Base-by-base conservation (phyloP, 2,113 vertebrate genomes). In the Bolborhynchus lineola region DNA sequence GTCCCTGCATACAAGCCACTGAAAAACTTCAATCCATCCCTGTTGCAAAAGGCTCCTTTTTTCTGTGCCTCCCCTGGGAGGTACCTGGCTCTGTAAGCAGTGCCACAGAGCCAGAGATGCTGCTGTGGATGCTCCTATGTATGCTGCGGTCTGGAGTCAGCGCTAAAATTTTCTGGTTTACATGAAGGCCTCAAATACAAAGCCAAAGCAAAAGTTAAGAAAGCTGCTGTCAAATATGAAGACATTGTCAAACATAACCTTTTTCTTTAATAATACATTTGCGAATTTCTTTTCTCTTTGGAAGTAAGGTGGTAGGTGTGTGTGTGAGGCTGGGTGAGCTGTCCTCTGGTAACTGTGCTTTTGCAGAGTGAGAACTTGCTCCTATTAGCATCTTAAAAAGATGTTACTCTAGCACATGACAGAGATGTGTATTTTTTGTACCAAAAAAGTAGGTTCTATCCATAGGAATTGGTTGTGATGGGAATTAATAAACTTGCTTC, bases 41-140 rank as follows among this genome's bases (percentile, higher is more conserved):
- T 0, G 0, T 16, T 60, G 23, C 21, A 63, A 37, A 49, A 63
- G 16, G 6, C 5, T 87, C 26, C 19, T 76, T 55, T 71, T 76
- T 50, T 35, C 42, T 46, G 12, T 60, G 55, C 62, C 17, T 71
- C 18, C 13, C 59, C 42, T 0, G 1, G 0, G 1, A 74, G 59
- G 49, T 29, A 18, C 24, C 28, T 42, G 63, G 26, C 23, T 39
- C 31, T 64, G 16, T 16, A 50, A 82, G 74, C n/a, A n/a, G 29
- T 28, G 11, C 55, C 37, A 1, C 1, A 4, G 55, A 55, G 42
- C 52, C 59, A 69, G 53, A 33, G 46, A 17, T 79, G 39, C 49
- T 90, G 67, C 80, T 80, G 35, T 7, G 7, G 26, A 3, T 71
- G 33, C 80, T 81, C 5, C 68, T 44, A 65, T 28, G 21, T 35